phyloP scores from a whole-genome alignment of 2,113 vertebrate species.

The Aspiorhynchus laticeps region DNA sequence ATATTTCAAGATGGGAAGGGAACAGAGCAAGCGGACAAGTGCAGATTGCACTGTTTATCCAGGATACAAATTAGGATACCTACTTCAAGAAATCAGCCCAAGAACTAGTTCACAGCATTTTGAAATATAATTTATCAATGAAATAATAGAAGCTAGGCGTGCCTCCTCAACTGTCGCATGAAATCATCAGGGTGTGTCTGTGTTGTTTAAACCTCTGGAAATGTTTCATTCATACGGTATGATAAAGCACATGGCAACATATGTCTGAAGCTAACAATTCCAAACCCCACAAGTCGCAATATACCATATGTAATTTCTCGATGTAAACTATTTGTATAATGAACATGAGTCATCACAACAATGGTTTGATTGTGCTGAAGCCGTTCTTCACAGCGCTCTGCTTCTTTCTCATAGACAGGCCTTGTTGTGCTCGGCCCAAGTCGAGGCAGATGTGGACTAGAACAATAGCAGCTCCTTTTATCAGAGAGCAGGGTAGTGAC shows the following conservation, averaged over 20 bases:
- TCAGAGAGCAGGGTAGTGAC: constrained; percentile 90
- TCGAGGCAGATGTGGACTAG: constrained; percentile 86
- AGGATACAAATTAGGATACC: background rate
- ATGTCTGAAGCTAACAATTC: background rate
- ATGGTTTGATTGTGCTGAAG: constrained; percentile 78
- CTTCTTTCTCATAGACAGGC: constrained; percentile 85
- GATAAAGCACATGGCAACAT: background rate
- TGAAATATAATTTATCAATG: constrained; percentile 9
- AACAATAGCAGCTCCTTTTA: constrained; percentile 88
- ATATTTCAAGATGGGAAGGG: background rate
- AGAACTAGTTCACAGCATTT: background rate
- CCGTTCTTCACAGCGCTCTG: constrained; percentile 80
- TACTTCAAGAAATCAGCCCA: background rate
- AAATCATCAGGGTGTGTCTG: background rate
- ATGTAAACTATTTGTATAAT: constrained; percentile 63
- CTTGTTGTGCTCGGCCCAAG: constrained; percentile 83
- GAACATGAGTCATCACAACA: constrained; percentile 66
- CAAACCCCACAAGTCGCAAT: background rate
- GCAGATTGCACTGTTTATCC: background rate
- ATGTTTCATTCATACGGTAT: background rate
- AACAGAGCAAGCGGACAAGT: background rate
- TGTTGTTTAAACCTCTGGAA: background rate
- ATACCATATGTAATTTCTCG: constrained; percentile 53
- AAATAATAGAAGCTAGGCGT: constrained; percentile 15
- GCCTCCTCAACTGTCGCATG: background rate